Conservation (phyloP, 2,797 vertebrate species). For the Cossypha heuglini region DNA sequence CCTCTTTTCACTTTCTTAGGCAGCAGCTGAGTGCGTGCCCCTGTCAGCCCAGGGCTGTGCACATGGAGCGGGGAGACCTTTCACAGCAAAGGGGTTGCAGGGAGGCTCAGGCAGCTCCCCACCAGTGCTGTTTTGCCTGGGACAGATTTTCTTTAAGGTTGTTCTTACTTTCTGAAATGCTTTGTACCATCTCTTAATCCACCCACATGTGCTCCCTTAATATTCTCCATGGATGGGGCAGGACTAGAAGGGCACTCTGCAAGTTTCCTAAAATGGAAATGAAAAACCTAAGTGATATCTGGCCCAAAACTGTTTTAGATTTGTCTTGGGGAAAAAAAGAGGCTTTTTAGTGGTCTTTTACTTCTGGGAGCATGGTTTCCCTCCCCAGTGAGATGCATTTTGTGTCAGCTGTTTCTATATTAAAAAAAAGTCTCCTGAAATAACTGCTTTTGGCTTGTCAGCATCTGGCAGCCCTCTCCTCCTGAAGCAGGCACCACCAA, state of each 20-base stretch:
- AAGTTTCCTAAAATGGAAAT: conserved; percentile 35
- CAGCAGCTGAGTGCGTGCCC: not conserved
- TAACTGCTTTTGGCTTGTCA: conserved; percentile 59
- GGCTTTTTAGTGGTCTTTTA: conserved; percentile 33
- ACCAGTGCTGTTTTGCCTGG: not conserved
- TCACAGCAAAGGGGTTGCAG: not conserved
- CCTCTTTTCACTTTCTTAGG: not conserved
- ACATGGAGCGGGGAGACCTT: accelerated
- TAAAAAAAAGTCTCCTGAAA: conserved; percentile 50
- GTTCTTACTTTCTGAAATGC: conserved; percentile 44
- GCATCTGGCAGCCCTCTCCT: conserved; percentile 67
- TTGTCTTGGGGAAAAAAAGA: not conserved
- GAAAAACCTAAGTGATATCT: not conserved
- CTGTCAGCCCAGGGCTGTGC: not conserved
- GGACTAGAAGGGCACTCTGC: not conserved
- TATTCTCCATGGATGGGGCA: not conserved
- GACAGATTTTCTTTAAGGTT: not conserved
- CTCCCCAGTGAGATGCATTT: conserved; percentile 29
- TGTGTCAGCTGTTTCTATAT: conserved; percentile 50
- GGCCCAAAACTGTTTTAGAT: not conserved
- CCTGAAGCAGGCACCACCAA: conserved; percentile 39
- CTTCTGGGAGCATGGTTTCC: conserved; percentile 44
- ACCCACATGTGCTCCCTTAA: not conserved
- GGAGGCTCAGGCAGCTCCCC: not conserved
- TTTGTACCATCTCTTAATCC: conserved; percentile 19